phyloP scores from a whole-genome alignment of 1,140 invertebrate species.

The Drosophila nebulosa region DNA sequence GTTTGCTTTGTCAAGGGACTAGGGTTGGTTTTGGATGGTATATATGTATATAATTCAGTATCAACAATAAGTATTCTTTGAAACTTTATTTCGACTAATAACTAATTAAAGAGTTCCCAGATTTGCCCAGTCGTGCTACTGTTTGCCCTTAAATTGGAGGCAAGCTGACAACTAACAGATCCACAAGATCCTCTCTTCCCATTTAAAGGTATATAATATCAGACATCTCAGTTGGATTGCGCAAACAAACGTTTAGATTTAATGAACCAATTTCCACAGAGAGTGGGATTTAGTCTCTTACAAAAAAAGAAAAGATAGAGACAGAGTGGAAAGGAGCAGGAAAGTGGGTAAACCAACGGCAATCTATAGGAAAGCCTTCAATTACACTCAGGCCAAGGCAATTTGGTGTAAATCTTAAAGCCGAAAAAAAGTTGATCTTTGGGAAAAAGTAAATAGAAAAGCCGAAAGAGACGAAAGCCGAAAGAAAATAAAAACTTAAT shows the following conservation, averaged over 20 bases:
- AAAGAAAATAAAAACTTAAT: slow-evolving; percentile 53
- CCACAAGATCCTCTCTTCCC: background rate
- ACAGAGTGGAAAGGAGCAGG: slow-evolving; percentile 2
- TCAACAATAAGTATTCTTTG: too few relatives aligned
- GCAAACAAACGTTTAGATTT: slow-evolving; percentile 55
- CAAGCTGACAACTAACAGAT: background rate
- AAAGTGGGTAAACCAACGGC: background rate
- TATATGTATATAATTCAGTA: too few relatives aligned
- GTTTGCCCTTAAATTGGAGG: background rate
- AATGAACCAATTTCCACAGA: slow-evolving; percentile 62
- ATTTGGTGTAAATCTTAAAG: slow-evolving; percentile 66
- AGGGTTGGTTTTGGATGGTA: background rate
- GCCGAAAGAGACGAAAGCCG: slow-evolving; percentile 15
- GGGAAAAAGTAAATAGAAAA: slow-evolving; percentile 73
- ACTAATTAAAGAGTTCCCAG: background rate
- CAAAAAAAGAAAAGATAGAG: slow-evolving; percentile 1
- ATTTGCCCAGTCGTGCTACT: background rate
- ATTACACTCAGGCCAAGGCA: slow-evolving; percentile 40
- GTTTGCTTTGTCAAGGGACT: background rate
- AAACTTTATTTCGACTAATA: too few relatives aligned
- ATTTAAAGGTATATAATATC: background rate
- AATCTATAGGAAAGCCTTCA: slow-evolving; percentile 13
- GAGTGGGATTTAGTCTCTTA: slow-evolving; percentile 23
- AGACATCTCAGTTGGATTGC: slow-evolving; percentile 1
- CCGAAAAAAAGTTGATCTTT: slow-evolving; percentile 56